Percentiles rank a stretch among this genome's conserved stretches.
phyloP scores from a whole-genome alignment of 2,113 vertebrate genomes.

The Riparia riparia region DNA sequence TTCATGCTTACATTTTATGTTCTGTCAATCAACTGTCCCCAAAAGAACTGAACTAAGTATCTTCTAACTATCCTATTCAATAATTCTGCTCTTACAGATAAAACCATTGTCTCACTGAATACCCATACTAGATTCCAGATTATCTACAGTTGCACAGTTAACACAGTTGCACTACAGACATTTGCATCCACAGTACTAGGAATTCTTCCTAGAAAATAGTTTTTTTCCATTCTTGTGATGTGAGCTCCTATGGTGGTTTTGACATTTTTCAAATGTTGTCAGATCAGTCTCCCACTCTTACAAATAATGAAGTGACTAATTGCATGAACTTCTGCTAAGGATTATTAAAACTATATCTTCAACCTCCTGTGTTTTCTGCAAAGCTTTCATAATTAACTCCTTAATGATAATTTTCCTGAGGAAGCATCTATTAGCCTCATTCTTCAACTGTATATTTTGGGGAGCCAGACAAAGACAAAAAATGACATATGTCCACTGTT shows the following conservation, averaged over 20 bases:
- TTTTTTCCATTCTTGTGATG: neutral
- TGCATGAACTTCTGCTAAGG: neutral
- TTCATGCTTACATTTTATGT: neutral
- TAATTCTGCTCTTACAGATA: neutral
- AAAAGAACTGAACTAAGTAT: neutral
- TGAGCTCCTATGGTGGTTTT: neutral
- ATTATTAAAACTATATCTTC: neutral
- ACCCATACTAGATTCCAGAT: neutral
- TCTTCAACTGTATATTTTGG: neutral
- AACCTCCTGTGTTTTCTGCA: neutral
- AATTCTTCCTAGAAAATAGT: neutral
- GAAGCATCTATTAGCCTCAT: neutral
- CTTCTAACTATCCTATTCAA: neutral
- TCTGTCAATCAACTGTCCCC: neutral
- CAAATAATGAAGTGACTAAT: neutral
- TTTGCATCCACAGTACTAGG: neutral
- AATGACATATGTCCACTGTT: neutral
- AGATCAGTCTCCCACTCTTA: neutral
- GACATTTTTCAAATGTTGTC: neutral
- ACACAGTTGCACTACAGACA: neutral
- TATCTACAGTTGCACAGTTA: neutral
- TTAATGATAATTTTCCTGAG: neutral
- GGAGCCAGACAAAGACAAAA: neutral
- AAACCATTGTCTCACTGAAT: neutral
- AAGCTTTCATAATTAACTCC: neutral